Conservation (phyloP, 2,888 invertebrate species). For the Limnephilus marmoratus region DNA sequence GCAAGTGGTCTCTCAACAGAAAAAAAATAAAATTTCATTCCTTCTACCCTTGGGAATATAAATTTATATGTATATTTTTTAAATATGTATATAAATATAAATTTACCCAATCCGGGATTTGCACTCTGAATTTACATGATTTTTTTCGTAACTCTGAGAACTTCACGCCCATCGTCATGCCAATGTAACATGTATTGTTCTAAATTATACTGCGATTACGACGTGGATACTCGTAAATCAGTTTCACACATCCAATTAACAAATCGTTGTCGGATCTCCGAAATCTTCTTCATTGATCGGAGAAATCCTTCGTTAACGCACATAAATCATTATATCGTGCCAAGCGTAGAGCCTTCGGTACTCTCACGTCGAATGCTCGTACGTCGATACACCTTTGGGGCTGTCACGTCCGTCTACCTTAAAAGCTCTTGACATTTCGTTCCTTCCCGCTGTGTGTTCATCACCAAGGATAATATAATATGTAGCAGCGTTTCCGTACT, state of each 20-base stretch:
- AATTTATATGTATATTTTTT: too few relatives aligned
- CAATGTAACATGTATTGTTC: not conserved
- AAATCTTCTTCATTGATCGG: not conserved
- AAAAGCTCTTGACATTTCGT: conserved; percentile 2
- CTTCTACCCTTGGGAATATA: not conserved
- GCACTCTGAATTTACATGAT: not conserved
- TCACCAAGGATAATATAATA: not conserved
- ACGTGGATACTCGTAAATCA: not conserved
- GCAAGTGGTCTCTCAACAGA: not conserved
- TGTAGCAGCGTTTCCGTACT: not conserved
- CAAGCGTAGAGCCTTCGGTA: not conserved
- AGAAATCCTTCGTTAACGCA: not conserved
- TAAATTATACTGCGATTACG: not conserved
- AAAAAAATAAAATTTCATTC: too few relatives aligned
- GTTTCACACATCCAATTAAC: not conserved
- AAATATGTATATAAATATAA: too few relatives aligned
- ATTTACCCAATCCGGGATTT: too few relatives aligned
- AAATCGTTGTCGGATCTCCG: not conserved
- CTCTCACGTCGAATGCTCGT: not conserved
- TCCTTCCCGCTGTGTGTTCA: not conserved
- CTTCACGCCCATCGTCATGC: not conserved
- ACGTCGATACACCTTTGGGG: not conserved
- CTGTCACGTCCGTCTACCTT: not conserved
- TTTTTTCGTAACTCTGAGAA: not conserved
- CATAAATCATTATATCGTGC: not conserved